Evolutionary conservation across 64 coral and sea anemone species (phyloP).

Genomic region (Acropora yongei): DNA sequence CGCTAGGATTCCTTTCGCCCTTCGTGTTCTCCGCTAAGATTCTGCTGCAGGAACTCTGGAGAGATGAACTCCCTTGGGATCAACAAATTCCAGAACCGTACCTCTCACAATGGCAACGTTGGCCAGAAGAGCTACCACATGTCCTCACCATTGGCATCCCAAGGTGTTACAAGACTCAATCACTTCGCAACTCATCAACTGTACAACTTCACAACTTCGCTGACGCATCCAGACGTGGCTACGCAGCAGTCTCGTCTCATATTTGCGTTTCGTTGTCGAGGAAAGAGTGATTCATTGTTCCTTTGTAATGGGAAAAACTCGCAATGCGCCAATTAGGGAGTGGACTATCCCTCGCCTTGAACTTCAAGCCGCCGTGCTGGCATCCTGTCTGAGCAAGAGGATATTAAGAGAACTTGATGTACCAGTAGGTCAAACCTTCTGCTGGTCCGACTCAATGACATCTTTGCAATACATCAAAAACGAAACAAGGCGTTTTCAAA

Average conservation of each 20-base stretch:
- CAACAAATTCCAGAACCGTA: slow-evolving; percentile 31
- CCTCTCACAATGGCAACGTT: neutral
- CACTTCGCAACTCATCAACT: neutral
- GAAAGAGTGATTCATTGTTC: slow-evolving; percentile 32
- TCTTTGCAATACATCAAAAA: slow-evolving; percentile 51
- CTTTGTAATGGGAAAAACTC: slow-evolving; percentile 42
- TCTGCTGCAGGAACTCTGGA: slow-evolving; percentile 60
- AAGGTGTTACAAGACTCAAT: slow-evolving; percentile 31
- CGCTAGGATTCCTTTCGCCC: slow-evolving; percentile 52
- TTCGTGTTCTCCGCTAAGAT: slow-evolving; percentile 57
- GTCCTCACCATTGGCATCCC: slow-evolving; percentile 19
- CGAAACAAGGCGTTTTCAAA: slow-evolving; percentile 31
- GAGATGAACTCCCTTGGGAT: slow-evolving; percentile 43
- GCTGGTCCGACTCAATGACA: slow-evolving; percentile 43
- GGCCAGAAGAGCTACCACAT: slow-evolving; percentile 22
- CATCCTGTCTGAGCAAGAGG: neutral
- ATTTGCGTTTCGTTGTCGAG: slow-evolving; percentile 25
- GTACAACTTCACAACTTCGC: slow-evolving; percentile 51
- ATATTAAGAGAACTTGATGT: slow-evolving; percentile 27
- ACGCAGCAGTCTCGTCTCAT: slow-evolving; percentile 26
- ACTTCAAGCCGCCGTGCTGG: slow-evolving; percentile 32
- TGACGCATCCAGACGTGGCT: slow-evolving; percentile 51
- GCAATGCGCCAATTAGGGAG: slow-evolving; percentile 36
- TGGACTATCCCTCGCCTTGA: slow-evolving; percentile 66
- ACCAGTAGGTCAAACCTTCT: neutral